Conservation (phyloP, 2,797 vertebrate species). For the Emys orbicularis region DNA sequence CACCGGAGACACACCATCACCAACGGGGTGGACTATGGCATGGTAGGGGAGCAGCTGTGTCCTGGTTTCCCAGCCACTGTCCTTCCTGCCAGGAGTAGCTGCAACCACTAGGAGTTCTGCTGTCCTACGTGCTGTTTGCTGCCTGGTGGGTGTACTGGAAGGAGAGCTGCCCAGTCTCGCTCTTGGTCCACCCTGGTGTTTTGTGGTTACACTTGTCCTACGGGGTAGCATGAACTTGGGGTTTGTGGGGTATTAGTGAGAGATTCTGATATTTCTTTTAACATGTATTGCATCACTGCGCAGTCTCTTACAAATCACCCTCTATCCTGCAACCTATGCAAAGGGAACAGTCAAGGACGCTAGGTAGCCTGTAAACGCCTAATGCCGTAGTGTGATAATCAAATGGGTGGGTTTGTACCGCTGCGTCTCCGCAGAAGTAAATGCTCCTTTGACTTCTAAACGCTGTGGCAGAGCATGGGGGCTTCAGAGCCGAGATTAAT, state of each 20-base stretch:
- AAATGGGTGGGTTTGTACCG: rapidly evolving
- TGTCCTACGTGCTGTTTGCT: neutral
- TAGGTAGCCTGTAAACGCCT: neutral
- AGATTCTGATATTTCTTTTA: neutral
- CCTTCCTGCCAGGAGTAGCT: neutral
- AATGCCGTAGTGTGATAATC: neutral
- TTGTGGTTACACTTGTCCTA: neutral
- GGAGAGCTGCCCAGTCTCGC: neutral
- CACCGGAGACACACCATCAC: constrained; percentile 94
- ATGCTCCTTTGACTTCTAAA: neutral
- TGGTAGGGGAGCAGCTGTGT: constrained; percentile 82
- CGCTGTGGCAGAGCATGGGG: neutral
- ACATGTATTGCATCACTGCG: neutral
- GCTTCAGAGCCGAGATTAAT: neutral
- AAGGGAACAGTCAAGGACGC: neutral
- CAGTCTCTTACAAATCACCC: neutral
- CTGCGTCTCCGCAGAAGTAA: neutral
- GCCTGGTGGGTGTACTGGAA: neutral
- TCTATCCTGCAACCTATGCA: rapidly evolving
- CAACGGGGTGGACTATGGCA: constrained; percentile 91
- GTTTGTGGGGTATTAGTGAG: rapidly evolving
- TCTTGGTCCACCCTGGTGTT: neutral
- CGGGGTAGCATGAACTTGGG: rapidly evolving
- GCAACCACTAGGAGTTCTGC: neutral
- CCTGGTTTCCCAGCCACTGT: neutral